Conservation (phyloP, 2,797 vertebrate species). For the Epinephelus coioides region DNA sequence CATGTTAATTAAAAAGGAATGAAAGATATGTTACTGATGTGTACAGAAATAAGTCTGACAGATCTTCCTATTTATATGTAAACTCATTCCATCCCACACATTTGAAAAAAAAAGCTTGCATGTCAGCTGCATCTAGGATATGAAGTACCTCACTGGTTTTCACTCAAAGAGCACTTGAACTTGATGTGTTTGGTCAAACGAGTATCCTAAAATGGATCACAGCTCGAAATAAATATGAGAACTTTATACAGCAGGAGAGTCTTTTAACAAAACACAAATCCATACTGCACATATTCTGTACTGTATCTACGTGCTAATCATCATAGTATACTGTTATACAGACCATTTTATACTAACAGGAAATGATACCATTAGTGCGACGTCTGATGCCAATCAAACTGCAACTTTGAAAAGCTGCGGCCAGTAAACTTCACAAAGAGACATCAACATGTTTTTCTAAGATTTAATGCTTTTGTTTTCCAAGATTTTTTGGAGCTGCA, state of each 20-base stretch:
- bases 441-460: not conserved
- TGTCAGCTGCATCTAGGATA: constrained; percentile 7
- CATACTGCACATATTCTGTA: not conserved
- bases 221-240: constrained; percentile 24
- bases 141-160: not conserved
- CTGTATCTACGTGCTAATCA: not conserved
- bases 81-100: constrained; percentile 28
- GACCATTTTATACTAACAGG: not conserved
- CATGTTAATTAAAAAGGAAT: constrained; percentile 15
- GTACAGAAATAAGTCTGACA: constrained; percentile 28
- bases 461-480: not conserved
- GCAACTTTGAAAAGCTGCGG: not conserved
- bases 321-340: not conserved
- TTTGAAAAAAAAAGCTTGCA: not conserved
- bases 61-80: constrained; percentile 17
- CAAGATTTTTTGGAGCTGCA: not conserved
- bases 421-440: not conserved
- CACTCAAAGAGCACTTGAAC: not conserved
- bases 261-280: constrained; percentile 8
- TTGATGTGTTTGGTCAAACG: not conserved
- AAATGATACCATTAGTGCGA: not conserved
- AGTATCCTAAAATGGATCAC: constrained; percentile 7
- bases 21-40: not conserved
- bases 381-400: not conserved
- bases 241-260: not conserved